A percentile compares a stretch with the other conserved stretches of the same genome.
Evolutionary conservation across 2,888 invertebrate genomes (phyloP).

Genomic region (Stenodera caucasica): DNA sequence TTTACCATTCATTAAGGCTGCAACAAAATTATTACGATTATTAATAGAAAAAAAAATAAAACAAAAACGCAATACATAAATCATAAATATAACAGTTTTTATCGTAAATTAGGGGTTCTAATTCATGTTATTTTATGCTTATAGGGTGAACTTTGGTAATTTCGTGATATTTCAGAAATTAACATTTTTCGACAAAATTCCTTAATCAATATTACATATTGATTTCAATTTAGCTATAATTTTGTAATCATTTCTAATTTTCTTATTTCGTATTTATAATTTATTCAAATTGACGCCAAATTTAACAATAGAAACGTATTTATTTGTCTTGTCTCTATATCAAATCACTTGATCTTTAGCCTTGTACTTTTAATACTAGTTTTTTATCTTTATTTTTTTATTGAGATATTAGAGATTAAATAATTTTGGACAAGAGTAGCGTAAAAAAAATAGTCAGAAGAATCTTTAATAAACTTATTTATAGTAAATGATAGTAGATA

Average conservation of each 20-base stretch:
- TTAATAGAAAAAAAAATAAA: not conserved
- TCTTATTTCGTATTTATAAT: too few species aligned
- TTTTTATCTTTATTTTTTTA: not conserved
- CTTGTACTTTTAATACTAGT: not conserved
- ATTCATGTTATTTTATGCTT: too few species aligned
- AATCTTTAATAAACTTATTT: too few species aligned
- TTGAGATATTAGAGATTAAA: not conserved
- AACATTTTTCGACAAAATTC: not conserved
- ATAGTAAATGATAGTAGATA: too few species aligned
- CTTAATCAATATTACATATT: not conserved
- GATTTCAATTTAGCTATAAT: too few species aligned
- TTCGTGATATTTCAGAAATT: not conserved
- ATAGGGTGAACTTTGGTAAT: not conserved
- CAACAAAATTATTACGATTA: conserved; percentile 20
- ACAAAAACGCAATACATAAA: too few species aligned
- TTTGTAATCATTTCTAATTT: too few species aligned
- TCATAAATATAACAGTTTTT: too few species aligned
- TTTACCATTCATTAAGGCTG: conserved; percentile 40
- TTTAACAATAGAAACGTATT: not conserved
- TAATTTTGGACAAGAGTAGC: too few species aligned
- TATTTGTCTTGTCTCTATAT: not conserved
- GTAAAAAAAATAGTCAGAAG: too few species aligned
- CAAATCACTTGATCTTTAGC: not conserved
- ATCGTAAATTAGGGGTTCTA: not conserved
- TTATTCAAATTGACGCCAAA: not conserved